Evolutionary conservation across 2,888 invertebrate genomes (phyloP), one percentile per base, ranked within the genome.

Genomic region (Globia sparganii): DNA sequence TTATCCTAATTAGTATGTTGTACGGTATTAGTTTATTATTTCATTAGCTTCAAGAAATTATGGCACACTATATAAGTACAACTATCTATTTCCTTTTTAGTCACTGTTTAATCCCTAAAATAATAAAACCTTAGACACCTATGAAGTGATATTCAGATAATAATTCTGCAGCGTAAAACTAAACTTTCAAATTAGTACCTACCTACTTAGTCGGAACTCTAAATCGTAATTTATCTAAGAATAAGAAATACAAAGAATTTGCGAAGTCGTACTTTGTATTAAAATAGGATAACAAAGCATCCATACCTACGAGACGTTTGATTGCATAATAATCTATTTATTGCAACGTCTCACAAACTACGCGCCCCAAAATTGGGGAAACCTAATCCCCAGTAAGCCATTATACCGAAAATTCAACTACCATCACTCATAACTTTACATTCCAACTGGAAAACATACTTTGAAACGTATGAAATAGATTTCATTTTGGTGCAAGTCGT

Each of bases 251-350:
- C 31, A 75, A 81, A 75, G 56, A 25, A 49, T 65, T 70, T 61
- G 37, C 46, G 40, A 56, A 67, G 34, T 68, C 31, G n/a, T 64
- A 75, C 77, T 67, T 76, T 77, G 78, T 87, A 77, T 68, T 72
- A 53, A 40, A 82, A 82, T 86, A 84, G 75, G 72, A 86, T 80
- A 78, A 85, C 66, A 73, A 75, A 85, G 84, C 83, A 80, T 77
- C 67, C 59, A 13, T 78, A 73, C 77, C 69, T 78, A 84, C 87
- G 91, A 91, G 91, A 91, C 91, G 90, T 93, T 92, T 92, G 94
- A 95, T 95, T 94, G 95, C 93, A 94, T 93, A 94, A 94, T 95
- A 95, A 95, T 94, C 93, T 94, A 93, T 94, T 95, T 95, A 95
- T 92, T 93, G 94, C 93, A 92, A 90, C 92, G 94, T 94, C 94